Evolutionary conservation across 2,113 vertebrate species (phyloP), one percentile per base, ranked within the genome.

Genomic region (Empidonax traillii): DNA sequence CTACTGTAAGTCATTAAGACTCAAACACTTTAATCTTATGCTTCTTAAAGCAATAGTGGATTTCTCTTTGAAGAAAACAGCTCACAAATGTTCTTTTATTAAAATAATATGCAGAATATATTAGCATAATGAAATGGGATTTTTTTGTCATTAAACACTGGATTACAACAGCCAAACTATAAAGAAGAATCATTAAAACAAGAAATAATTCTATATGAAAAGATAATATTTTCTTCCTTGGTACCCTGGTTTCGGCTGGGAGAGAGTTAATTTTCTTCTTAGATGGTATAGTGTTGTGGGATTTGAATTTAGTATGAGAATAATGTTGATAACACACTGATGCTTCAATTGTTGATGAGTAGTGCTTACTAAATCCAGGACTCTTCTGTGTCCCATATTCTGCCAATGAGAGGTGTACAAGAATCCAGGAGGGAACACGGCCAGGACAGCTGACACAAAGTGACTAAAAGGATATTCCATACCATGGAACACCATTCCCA

Each of bases 311-410:
- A 53, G 20, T n/a, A 8, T 22, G 20, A 46, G 18, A 75, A 39
- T 30, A 46, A n/a, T 39, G 16, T 8, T 75, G 28, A 56, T 25
- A 68, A n/a, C 16, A 3, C 39, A 30, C 9, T 41, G 15, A 24
- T 37, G 35, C 51, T 44, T 53, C 46, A n/a, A 7, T 41, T n/a
- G 8, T 19, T 39, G 27, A 46, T n/a, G 37, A 52, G 8, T 22
- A n/a, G 7, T 9, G 4, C 14, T 61, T 46, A 25, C 9, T 41
- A n/a, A 39, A 7, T 61, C 0, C 0, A 39, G 2, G 33, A 61
- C 2, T 5, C 25, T 55, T 74, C 52, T 11, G 8, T n/a, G 14
- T 41, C 39, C 20, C 7, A 4, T 53, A 13, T 6, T 61, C 53
- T 61, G 10, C 11, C 28, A 53, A 13, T 41, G 46, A 82, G 44